Evolutionary conservation across 2,113 vertebrate species (phyloP).

Genomic region (Elgaria multicarinata): DNA sequence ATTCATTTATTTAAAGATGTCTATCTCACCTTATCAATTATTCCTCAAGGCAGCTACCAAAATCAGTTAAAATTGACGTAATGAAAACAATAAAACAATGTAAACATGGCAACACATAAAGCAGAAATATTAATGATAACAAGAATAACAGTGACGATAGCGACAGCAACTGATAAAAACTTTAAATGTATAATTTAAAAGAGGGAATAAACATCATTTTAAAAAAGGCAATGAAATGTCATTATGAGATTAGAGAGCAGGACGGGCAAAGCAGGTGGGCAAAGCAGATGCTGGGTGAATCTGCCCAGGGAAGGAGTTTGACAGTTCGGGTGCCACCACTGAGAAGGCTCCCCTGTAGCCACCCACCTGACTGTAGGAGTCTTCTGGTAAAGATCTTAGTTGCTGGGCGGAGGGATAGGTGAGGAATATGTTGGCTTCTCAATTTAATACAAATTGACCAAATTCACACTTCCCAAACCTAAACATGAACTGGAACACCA

Average conservation of each 20-base stretch:
- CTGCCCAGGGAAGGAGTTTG: not conserved
- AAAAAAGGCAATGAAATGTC: not conserved
- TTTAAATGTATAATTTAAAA: not conserved
- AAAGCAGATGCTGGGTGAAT: not conserved
- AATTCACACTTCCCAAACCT: too few species aligned
- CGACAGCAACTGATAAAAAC: too few species aligned
- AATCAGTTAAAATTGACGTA: not conserved
- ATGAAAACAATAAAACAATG: not conserved
- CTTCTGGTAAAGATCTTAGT: not conserved
- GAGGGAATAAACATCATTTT: not conserved
- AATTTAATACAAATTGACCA: too few species aligned
- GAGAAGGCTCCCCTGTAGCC: not conserved
- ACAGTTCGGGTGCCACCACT: not conserved
- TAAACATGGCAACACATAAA: not conserved
- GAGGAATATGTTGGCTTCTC: too few species aligned
- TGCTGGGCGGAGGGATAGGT: too few species aligned
- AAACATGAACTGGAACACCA: too few species aligned
- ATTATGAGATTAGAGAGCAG: not conserved
- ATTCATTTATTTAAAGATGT: not conserved
- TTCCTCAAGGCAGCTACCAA: too few species aligned
- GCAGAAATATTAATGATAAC: not conserved
- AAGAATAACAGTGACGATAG: too few species aligned
- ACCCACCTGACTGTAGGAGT: too few species aligned
- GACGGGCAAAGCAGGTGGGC: not conserved
- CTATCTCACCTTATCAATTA: too few species aligned